Percentiles rank a stretch among this genome's conserved stretches.
Evolutionary conservation across 2,113 vertebrate genomes (phyloP).

Genomic region (Columbina picui): DNA sequence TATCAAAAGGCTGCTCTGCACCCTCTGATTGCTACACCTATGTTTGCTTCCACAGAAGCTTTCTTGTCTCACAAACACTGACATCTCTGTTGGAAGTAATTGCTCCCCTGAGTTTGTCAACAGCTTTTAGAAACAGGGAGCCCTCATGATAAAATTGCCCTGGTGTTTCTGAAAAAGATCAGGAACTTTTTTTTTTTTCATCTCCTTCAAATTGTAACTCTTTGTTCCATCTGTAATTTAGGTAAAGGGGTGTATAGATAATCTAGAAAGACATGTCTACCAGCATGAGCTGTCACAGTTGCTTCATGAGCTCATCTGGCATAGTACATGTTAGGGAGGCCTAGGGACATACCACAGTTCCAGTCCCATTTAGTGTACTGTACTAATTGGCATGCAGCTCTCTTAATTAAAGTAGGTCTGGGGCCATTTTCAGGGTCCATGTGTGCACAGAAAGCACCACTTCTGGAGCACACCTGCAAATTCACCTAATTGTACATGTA

Average conservation of each 20-base stretch:
- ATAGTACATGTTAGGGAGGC: background rate
- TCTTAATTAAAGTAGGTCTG: constrained; percentile 11
- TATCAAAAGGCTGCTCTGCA: background rate
- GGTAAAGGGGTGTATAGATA: background rate
- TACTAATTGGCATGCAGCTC: background rate
- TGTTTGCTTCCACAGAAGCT: background rate
- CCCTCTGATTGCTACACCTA: background rate
- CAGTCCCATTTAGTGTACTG: background rate
- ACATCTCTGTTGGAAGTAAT: constrained; percentile 10
- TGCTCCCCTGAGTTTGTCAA: constrained; percentile 32
- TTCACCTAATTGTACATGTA: background rate
- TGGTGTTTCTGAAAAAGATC: background rate
- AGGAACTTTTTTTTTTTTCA: background rate
- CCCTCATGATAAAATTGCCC: background rate
- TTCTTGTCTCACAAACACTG: constrained; percentile 20
- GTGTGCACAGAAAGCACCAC: background rate
- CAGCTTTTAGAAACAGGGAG: background rate
- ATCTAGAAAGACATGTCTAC: background rate
- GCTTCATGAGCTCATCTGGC: background rate
- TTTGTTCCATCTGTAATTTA: background rate
- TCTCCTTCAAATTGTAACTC: background rate
- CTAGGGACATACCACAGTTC: background rate
- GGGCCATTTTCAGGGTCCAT: background rate
- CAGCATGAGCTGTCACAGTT: constrained; percentile 1
- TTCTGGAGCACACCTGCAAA: background rate